Evolutionary conservation across 2,888 invertebrate species (phyloP), one percentile per base, ranked within the genome.

Genomic region (Pseudanteris insignis): DNA sequence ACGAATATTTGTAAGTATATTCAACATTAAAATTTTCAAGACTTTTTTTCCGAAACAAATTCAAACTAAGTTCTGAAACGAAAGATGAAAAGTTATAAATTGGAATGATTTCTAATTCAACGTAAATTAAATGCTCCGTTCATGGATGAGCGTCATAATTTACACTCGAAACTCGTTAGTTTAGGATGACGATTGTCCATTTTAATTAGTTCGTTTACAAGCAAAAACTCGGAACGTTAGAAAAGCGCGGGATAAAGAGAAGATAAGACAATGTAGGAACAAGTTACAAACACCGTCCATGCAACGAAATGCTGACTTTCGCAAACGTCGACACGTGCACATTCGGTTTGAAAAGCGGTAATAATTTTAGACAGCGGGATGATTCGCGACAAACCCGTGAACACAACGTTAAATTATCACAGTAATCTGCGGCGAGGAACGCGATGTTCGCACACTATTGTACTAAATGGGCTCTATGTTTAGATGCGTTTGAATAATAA

Each of bases 321-420:
- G 26, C 38, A 18, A 53, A 41, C 36, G 26, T 30, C 18, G 18
- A 28, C 36, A 36, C 25, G 50, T 7, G 41, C 18, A 12, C 40
- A 24, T 21, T 15, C 33, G 43, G 60, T 54, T 54, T 61, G 61
- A 55, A 44, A 40, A 54, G 37, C 30, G 48, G 54, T 61, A n/a
- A n/a, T n/a, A 53, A 61, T 61, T 61, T 61, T 61, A 41, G 61
- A 50, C 50, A 46, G 33, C 38, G 50, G 48, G 46, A 50, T 55
- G 54, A 54, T 61, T 61, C 61, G 54, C 46, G 37, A 51, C 46
- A 26, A 55, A 46, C 50, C 38, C 29, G 51, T 61, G 50, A 61
- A 53, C 54, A 54, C 40, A 30, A 38, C 36, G 43, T 51, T 44
- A 38, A 46, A 43, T 55, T 62, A 51, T 30, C 50, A 15, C 9